phyloP scores from a whole-genome alignment of 2,113 vertebrate species.

The Menidia beryllina region DNA sequence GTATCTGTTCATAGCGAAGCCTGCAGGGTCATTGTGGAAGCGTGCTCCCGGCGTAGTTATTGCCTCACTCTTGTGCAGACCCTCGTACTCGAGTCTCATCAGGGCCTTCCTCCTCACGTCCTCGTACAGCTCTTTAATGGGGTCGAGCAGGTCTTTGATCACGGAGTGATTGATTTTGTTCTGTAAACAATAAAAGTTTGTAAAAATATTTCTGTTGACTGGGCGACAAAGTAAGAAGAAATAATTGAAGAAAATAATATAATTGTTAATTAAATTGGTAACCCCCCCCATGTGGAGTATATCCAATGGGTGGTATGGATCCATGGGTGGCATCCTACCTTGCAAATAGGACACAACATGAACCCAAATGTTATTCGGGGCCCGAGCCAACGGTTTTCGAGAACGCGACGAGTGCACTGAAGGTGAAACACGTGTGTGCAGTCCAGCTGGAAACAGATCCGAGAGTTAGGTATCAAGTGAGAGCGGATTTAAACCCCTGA shows the following conservation, averaged over 20 bases:
- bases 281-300: background rate
- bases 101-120: constrained; percentile 97
- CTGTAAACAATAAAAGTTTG: constrained; percentile 73
- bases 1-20: constrained; percentile 99
- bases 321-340: constrained; percentile 82
- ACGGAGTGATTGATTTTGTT: constrained; percentile 99
- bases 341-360: constrained; percentile 99
- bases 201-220: background rate
- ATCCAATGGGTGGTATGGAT: background rate
- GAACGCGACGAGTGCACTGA: constrained; percentile 94
- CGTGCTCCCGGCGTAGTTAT: constrained; percentile 96
- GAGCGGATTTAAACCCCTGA: background rate
- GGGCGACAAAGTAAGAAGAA: constrained; percentile 10
- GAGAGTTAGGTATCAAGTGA: constrained; percentile 1
- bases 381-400: constrained; percentile 98
- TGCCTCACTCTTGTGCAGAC: constrained; percentile 97
- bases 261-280: too few species aligned
- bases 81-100: constrained; percentile 98
- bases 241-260: background rate
- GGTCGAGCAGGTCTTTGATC: constrained; percentile 97
- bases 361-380: constrained; percentile 98
- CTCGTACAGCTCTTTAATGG: constrained; percentile 98
- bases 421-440: constrained; percentile 98
- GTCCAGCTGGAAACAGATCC: constrained; percentile 87
- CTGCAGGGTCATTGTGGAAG: constrained; percentile 96